Conservation (phyloP, 2,888 invertebrate genomes). For the Patella caerulea region DNA sequence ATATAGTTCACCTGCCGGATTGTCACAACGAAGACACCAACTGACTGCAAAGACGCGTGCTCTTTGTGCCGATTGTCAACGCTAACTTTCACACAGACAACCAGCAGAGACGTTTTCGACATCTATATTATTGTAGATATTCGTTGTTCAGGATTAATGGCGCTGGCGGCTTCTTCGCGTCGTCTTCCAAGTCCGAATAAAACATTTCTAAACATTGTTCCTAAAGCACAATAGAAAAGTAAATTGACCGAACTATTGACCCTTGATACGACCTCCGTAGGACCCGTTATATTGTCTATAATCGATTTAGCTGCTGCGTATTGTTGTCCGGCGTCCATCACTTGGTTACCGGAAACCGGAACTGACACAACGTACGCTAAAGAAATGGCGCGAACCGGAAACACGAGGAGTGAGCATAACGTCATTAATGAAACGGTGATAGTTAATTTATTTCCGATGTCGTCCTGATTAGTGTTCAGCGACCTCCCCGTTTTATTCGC, state of each 20-base stretch:
- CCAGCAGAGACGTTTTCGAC: too few species aligned
- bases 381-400: constrained; percentile 4
- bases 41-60: too few species aligned
- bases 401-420: background rate
- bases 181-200: background rate
- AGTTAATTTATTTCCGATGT: background rate
- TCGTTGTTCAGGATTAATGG: background rate
- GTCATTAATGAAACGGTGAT: background rate
- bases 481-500: background rate
- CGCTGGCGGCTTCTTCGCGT: background rate
- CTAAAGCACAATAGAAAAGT: background rate
- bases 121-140: background rate
- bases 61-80: too few species aligned
- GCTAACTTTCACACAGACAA: too few species aligned
- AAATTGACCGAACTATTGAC: background rate
- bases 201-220: constrained; percentile 2
- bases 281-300: background rate
- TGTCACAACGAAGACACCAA: too few species aligned
- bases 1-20: too few species aligned
- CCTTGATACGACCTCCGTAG: background rate
- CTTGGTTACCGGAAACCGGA: background rate
- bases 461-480: background rate
- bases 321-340: background rate
- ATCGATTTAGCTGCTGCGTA: background rate
- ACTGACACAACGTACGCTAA: constrained; percentile 3